phyloP scores from a whole-genome alignment of 1,140 invertebrate genomes.

The Brachionus rotundiformis region DNA sequence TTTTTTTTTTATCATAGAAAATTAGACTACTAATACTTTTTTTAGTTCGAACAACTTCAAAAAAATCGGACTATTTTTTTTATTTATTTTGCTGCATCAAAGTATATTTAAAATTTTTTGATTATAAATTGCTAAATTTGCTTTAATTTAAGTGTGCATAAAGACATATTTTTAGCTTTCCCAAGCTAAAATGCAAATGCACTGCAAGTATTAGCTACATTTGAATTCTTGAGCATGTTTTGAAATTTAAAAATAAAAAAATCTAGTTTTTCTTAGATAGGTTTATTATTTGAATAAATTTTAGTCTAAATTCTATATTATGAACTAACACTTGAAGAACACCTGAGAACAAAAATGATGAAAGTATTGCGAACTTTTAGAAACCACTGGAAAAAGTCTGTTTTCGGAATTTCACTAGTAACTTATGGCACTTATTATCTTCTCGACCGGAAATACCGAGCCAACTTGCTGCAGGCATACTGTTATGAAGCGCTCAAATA shows the following conservation, averaged over 20 bases:
- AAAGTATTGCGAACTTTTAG: slow-evolving; percentile 31
- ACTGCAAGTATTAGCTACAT: background rate
- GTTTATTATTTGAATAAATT: background rate
- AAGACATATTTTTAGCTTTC: background rate
- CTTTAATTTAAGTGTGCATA: slow-evolving; percentile 15
- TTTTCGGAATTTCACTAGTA: background rate
- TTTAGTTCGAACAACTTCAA: background rate
- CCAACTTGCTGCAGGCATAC: slow-evolving; percentile 21
- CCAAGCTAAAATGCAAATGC: background rate
- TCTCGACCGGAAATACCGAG: slow-evolving; percentile 29
- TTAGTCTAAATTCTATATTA: background rate
- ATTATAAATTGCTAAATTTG: slow-evolving; percentile 21
- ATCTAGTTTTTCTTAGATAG: background rate
- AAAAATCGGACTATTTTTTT: slow-evolving; percentile 25
- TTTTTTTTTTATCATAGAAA: background rate
- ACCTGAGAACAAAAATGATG: slow-evolving; percentile 20
- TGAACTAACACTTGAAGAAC: background rate
- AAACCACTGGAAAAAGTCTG: slow-evolving; percentile 49
- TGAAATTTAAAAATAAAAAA: slow-evolving; percentile 36
- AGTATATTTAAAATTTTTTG: background rate
- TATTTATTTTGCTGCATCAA: background rate
- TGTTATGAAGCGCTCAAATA: slow-evolving; percentile 43
- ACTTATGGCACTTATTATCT: slow-evolving; percentile 42
- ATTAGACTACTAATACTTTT: background rate
- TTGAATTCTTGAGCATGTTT: slow-evolving; percentile 34